Evolutionary conservation across 2,113 vertebrate genomes (phyloP), one percentile per base, ranked within the genome.

Genomic region (Rhinolophus sinicus): DNA sequence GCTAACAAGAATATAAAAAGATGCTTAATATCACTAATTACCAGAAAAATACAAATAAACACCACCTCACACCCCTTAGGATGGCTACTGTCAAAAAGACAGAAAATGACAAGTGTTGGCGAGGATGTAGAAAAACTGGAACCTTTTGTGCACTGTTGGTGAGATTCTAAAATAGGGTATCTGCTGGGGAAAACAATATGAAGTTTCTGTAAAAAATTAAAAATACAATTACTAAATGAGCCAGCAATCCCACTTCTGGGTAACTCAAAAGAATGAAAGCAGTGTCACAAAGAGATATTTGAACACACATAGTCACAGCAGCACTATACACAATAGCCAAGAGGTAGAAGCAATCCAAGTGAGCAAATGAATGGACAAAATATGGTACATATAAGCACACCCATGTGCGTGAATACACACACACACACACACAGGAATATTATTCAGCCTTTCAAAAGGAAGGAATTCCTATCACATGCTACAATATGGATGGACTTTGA

Each of bases 111-210:
- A 44, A 24, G 4, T 26, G 18, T 35, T 14, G 15, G 16, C 21
- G 44, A 76, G 24, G 26, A 50, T 6, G 8, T 22, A 2, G 24
- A 44, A 12, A 62, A 9, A 75, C 1, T 60, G 5, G 50, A 81
- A 81, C 3, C 9, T 70, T 40, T 6, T 64, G n/a, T 33, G 4
- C 2, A 6, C 8, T 19, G 0, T 58, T 4, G 0, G 18, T 35
- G 8, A 6, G 8, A 65, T 50, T 52, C 6, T 30, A 40, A 94
- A 33, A 40, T 52, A 5, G 21, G 38, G 18, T 2, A 3, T 60
- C 3, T 9, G n/a, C 12, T 28, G 4, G 11, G 16, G 26, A 47
- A 75, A 76, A 62, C 60, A 28, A 56, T 16, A 47, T 21, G 1
- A 24, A 24, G 2, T 2, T 35, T 40, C 54, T 70, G 62, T 35